These are phyloP conservation scores for Synergus japonicus DNA, from an alignment of 2,888 invertebrate species.

Conservation along the genomic window DNA sequence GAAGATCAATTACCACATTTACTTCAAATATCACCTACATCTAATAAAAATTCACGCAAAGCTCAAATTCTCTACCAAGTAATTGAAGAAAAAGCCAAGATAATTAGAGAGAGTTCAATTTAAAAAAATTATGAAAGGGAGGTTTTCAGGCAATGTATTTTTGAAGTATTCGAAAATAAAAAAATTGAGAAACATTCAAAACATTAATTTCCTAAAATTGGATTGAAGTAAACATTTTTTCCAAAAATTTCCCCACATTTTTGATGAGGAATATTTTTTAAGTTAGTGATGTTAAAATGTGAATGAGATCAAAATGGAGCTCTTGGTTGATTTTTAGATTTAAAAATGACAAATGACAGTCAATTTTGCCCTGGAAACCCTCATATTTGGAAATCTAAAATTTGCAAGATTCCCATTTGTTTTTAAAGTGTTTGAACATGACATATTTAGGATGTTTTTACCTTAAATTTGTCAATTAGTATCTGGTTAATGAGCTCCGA, in stretches of 20 bases:
- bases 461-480: constrained; percentile 81
- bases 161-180: too few relatives aligned
- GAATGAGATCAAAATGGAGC: background rate
- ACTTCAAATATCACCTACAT: background rate
- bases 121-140: too few relatives aligned
- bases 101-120: background rate
- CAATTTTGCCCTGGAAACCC: too few relatives aligned
- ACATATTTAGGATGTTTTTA: constrained; percentile 64
- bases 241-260: background rate
- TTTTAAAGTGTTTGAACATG: background rate
- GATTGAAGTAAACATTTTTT: background rate
- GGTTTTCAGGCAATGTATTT: too few relatives aligned
- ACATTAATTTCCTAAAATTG: background rate
- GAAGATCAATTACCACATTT: background rate
- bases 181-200: background rate
- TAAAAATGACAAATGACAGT: background rate
- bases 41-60: background rate
- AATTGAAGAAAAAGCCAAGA: background rate
- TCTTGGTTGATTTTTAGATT: background rate
- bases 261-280: background rate
- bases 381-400: background rate
- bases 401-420: background rate
- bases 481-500: constrained; percentile 81
- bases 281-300: background rate
- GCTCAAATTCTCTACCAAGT: background rate